These are phyloP conservation scores for Sterrhoptilus dennistouni DNA, from an alignment of 2,113 vertebrate genomes.

Conservation along the genomic window DNA sequence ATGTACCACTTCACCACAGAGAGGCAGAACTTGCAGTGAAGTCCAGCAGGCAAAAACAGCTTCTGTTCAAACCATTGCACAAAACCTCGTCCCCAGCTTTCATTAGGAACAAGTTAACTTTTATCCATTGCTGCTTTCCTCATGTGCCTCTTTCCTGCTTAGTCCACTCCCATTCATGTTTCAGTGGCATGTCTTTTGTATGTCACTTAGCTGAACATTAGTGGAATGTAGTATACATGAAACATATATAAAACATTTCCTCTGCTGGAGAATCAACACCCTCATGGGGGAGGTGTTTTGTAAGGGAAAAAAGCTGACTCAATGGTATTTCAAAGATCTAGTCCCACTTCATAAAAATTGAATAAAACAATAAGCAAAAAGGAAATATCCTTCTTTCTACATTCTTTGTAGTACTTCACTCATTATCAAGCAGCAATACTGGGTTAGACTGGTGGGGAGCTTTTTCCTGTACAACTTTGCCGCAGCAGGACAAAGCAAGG, in stretches of 20 bases:
- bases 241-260: background rate
- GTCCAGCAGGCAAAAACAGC: accelerated
- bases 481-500: background rate
- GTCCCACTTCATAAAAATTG: background rate
- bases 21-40: background rate
- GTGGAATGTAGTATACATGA: background rate
- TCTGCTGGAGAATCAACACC: background rate
- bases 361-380: background rate
- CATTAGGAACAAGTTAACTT: background rate
- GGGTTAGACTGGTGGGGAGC: background rate
- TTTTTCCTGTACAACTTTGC: background rate
- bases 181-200: background rate
- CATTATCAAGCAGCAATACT: background rate
- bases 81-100: background rate
- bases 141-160: background rate
- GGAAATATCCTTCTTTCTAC: background rate
- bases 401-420: background rate
- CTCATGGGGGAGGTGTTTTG: background rate
- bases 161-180: background rate
- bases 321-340: background rate
- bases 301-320: background rate
- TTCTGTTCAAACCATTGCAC: background rate
- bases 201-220: background rate
- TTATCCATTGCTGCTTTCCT: background rate
- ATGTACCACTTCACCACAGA: background rate